A percentile compares a stretch with the other conserved stretches of the same genome.
Conservation (phyloP, 2,888 invertebrate genomes). For the Myathropa florea region DNA sequence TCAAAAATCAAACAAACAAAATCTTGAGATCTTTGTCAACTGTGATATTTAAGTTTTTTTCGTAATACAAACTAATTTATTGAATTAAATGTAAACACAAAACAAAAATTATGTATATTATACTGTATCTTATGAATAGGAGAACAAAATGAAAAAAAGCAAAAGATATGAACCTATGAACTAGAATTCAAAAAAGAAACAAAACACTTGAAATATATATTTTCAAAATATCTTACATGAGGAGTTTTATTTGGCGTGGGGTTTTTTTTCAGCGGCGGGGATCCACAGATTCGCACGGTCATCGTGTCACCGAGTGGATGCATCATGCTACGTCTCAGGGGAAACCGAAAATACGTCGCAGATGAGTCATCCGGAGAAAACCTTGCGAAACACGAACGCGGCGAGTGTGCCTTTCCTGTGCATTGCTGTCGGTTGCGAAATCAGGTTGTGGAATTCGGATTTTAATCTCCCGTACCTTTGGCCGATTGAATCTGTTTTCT, state of each 20-base stretch:
- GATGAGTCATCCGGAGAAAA: not conserved
- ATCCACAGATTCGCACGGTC: not conserved
- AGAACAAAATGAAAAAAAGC: slow-evolving; percentile 51
- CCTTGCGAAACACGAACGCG: not conserved
- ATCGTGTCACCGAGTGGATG: not conserved
- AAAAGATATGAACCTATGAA: slow-evolving; percentile 35
- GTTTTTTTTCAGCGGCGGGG: not conserved
- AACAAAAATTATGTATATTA: slow-evolving; percentile 32
- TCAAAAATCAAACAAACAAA: slow-evolving; percentile 62
- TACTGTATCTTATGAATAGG: slow-evolving; percentile 66
- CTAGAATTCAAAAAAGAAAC: slow-evolving; percentile 58
- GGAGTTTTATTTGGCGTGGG: not conserved
- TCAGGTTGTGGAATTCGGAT: not conserved
- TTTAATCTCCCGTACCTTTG: not conserved
- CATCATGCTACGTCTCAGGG: not conserved
- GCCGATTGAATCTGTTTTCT: not conserved
- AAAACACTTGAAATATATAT: slow-evolving; percentile 70
- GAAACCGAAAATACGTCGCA: not conserved
- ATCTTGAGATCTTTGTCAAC: slow-evolving; percentile 73
- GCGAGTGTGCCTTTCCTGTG: not conserved
- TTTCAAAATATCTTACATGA: slow-evolving; percentile 40
- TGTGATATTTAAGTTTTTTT: slow-evolving; percentile 80
- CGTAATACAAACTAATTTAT: slow-evolving; percentile 68
- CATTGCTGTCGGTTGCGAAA: not conserved
- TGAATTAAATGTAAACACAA: slow-evolving; percentile 49